Evolutionary conservation across 2,888 invertebrate genomes (phyloP).

Genomic region (Andricus curvator): DNA sequence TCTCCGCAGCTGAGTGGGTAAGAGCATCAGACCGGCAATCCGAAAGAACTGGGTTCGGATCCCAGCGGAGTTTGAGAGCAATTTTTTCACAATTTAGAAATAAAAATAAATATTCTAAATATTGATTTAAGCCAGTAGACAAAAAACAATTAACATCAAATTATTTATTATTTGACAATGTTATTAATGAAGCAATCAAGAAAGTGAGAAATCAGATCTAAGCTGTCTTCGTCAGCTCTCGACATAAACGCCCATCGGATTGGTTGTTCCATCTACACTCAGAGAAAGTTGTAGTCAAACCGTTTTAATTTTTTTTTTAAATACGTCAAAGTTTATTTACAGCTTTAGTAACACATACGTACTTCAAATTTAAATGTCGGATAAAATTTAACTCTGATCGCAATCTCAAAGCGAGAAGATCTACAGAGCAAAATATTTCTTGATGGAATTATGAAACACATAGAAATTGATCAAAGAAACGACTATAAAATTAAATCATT

Average conservation of each 20-base stretch:
- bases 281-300: background rate
- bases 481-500: too few species aligned
- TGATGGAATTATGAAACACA: background rate
- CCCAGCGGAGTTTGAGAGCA: too few species aligned
- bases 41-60: too few species aligned
- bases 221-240: background rate
- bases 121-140: too few species aligned
- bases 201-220: background rate
- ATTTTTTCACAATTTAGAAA: too few species aligned
- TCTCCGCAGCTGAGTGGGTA: too few species aligned
- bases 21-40: too few species aligned
- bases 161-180: too few species aligned
- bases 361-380: background rate
- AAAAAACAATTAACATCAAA: too few species aligned
- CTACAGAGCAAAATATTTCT: background rate
- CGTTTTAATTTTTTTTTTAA: background rate
- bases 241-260: background rate
- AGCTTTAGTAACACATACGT: background rate
- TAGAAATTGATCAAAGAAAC: too few species aligned
- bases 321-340: background rate
- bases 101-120: too few species aligned
- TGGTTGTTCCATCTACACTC: background rate
- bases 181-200: background rate
- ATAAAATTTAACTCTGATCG: background rate
- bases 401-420: background rate